A percentile compares a stretch with the other conserved stretches of the same genome.
phyloP scores from a whole-genome alignment of 1,140 invertebrate species.

The Leptopilina clavipes region DNA sequence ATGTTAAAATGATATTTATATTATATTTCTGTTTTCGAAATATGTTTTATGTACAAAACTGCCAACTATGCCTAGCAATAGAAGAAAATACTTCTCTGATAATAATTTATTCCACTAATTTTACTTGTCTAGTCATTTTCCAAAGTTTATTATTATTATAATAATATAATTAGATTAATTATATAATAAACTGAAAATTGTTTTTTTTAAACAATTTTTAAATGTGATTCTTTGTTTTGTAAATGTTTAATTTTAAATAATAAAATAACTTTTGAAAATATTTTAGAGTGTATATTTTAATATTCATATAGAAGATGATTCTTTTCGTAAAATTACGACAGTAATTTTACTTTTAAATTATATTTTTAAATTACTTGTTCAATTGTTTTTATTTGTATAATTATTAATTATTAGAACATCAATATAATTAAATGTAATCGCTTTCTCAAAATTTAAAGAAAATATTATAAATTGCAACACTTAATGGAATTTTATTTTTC shows the following conservation, averaged over 20 bases:
- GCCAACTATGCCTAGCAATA: slow-evolving; percentile 8
- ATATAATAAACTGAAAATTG: neutral
- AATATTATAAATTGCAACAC: no score
- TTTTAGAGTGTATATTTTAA: no score
- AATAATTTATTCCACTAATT: neutral
- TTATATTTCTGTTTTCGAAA: neutral
- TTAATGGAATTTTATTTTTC: no score
- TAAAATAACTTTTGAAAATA: slow-evolving; percentile 15
- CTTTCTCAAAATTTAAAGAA: no score
- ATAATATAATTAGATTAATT: no score
- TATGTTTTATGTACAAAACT: slow-evolving; percentile 10
- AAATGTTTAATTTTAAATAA: slow-evolving; percentile 14
- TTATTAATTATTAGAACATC: no score
- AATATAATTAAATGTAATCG: no score
- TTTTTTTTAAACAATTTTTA: neutral
- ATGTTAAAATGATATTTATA: neutral
- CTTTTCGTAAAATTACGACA: no score
- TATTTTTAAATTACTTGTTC: no score
- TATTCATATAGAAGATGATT: no score
- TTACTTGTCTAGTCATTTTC: neutral
- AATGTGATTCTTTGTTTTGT: slow-evolving; percentile 16
- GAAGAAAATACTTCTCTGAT: neutral
- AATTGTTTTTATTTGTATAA: no score
- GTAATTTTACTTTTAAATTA: no score
- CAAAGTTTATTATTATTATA: neutral